phyloP scores from a whole-genome alignment of 1,140 invertebrate species.

The Lepidurus arcticus region DNA sequence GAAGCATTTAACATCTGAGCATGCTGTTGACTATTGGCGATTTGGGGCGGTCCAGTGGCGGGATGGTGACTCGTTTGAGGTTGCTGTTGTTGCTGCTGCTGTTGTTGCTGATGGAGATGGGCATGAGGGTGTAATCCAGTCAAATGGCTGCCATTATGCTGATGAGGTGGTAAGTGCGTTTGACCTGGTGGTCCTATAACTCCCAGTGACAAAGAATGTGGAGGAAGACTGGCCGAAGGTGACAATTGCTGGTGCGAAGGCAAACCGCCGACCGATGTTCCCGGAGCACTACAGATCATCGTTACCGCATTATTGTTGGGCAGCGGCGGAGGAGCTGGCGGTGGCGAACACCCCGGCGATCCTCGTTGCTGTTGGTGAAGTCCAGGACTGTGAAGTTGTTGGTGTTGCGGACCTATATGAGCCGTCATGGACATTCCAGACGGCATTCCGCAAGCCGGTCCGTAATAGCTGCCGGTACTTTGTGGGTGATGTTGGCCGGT shows the following conservation, averaged over 20 bases:
- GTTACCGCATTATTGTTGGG: constrained; percentile 34
- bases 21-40: constrained; percentile 34
- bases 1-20: constrained; percentile 33
- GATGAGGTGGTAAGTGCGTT: constrained; percentile 27
- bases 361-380: constrained; percentile 44
- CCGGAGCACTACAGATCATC: constrained; percentile 34
- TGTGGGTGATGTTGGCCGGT: constrained; percentile 36
- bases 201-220: constrained; percentile 33
- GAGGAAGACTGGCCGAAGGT: constrained; percentile 29
- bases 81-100: constrained; percentile 30
- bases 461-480: constrained; percentile 24
- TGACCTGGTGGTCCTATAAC: constrained; percentile 29
- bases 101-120: constrained; percentile 31
- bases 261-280: constrained; percentile 34
- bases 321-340: constrained; percentile 35
- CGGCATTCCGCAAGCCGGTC: constrained; percentile 14
- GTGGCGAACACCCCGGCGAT: constrained; percentile 33
- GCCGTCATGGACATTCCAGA: constrained; percentile 30
- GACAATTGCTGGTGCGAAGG: constrained; percentile 31
- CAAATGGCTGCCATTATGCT: constrained; percentile 21
- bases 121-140: background rate
- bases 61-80: constrained; percentile 20
- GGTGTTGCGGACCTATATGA: constrained; percentile 35
- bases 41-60: constrained; percentile 8
- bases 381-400: constrained; percentile 56